These are phyloP conservation scores for Lindbergichthys nudifrons DNA, from an alignment of 2,797 vertebrate species.

Conservation along the genomic window DNA sequence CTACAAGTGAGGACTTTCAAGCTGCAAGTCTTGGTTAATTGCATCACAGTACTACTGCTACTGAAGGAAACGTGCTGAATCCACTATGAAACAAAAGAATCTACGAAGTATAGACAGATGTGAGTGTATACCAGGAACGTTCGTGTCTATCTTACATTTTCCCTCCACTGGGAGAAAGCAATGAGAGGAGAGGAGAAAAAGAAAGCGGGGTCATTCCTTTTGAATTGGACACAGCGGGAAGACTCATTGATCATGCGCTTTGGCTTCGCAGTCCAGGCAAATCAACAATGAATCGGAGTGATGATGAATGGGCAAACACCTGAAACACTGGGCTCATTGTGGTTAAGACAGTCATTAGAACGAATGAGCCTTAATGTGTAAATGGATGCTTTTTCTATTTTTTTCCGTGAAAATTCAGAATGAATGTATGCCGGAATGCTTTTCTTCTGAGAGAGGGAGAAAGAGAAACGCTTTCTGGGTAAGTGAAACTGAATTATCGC, in stretches of 20 bases:
- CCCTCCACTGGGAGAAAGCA: constrained; percentile 85
- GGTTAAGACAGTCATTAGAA: constrained; percentile 75
- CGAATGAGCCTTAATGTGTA: constrained; percentile 57
- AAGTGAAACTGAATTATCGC: constrained; percentile 70
- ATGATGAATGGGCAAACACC: constrained; percentile 78
- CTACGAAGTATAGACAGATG: constrained; percentile 78
- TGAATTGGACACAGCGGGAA: constrained; percentile 79
- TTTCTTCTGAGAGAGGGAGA: constrained; percentile 30
- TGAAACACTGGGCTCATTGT: constrained; percentile 78
- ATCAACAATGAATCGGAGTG: constrained; percentile 69
- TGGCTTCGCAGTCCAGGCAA: constrained; percentile 66
- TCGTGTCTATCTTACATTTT: constrained; percentile 84
- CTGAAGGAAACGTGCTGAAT: constrained; percentile 76
- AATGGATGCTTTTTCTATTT: constrained; percentile 51
- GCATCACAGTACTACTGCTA: constrained; percentile 78
- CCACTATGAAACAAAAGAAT: constrained; percentile 74
- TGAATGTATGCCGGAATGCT: constrained; percentile 61
- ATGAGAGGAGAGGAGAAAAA: constrained; percentile 80
- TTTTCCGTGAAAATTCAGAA: constrained; percentile 50
- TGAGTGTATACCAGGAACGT: constrained; percentile 79
- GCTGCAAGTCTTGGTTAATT: constrained; percentile 78
- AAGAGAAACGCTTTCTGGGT: constrained; percentile 29
- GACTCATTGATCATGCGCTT: constrained; percentile 80
- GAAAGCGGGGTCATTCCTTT: constrained; percentile 81
- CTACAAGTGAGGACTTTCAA: constrained; percentile 78